These are phyloP conservation scores for Parotocinclus haroldoi DNA, from an alignment of 2,797 vertebrate species.

Conservation along the genomic window DNA sequence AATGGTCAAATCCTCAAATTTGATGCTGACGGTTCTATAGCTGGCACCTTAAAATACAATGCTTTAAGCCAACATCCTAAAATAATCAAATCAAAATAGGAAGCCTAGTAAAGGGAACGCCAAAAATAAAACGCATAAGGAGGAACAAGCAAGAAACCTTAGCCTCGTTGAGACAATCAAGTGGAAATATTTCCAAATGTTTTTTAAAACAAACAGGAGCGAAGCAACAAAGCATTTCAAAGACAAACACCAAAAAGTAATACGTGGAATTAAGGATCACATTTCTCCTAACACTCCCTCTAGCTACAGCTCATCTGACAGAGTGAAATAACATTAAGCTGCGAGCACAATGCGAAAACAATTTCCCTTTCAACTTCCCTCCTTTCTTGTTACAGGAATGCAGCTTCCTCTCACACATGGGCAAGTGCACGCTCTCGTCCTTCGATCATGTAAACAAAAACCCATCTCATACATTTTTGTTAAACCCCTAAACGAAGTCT, in stretches of 20 bases:
- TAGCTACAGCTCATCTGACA: slow-evolving; percentile 17
- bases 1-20: no score
- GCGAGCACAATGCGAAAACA: slow-evolving; percentile 27
- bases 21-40: no score
- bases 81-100: no score
- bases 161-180: slow-evolving; percentile 23
- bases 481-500: neutral
- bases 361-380: slow-evolving; percentile 52
- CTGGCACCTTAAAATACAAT: no score
- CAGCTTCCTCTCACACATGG: slow-evolving; percentile 32
- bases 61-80: no score
- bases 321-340: slow-evolving; percentile 19
- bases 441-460: no score
- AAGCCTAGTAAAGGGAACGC: no score
- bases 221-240: slow-evolving; percentile 33
- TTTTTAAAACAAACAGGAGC: no score
- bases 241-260: slow-evolving; percentile 44
- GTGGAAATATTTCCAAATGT: slow-evolving; percentile 18
- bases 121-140: no score
- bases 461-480: no score
- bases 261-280: slow-evolving; percentile 49
- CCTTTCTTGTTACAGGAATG: slow-evolving; percentile 39
- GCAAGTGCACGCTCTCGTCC: neutral
- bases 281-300: slow-evolving; percentile 36
- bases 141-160: slow-evolving; percentile 6